Base-by-base conservation (phyloP, 2,888 invertebrate species). In the Charanyca ferruginea region DNA sequence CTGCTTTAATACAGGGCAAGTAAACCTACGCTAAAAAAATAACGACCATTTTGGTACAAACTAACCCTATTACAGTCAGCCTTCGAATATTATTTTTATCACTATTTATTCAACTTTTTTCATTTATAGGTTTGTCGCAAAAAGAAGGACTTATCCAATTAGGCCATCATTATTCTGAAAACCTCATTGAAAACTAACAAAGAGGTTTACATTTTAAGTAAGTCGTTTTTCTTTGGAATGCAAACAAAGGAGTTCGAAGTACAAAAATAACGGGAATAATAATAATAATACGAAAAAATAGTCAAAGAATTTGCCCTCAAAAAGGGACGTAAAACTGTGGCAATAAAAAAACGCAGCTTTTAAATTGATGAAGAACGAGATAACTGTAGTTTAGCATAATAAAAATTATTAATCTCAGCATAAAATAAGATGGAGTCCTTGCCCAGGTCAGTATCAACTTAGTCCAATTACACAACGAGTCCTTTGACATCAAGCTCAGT, bases 381-480 rank as follows among this genome's bases (percentile, higher is more conserved):
- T 45, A 16, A 2, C 2, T n/a, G 4, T 38, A 8, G 9, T 16
- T 7, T 2, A 7, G 18, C 11, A 3, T 3, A 38, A 16, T 38
- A 18, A 41, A 16, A 42, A 38, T 13, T 25, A 38, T 13, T 25
- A 44, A 38, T 38, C 0, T 38, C 20, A 1, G 2, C 11, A 28
- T 4, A 25, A 8, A 0, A 22, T 13, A 22, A 32, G 7, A 16
- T 16, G 16, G 0, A 35, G 6, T 16, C 28, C 9, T 45, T 38
- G 13, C 20, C n/a, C 18, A 42, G 22, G 7, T 38, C 1, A n/a
- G 16, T 20, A n/a, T 9, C 2, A 44, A 35, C 48, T 41, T n/a
- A 22, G 8, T 20, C 13, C 48, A 18, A 54, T 54, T 59, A 44
- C 23, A 13, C 32, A 32, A 54, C 25, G 41, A 75, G 20, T 47